Percentiles rank a stretch among this genome's conserved stretches.
Evolutionary conservation across 1,140 invertebrate species (phyloP).

Genomic region (Rhyzopertha dominica): DNA sequence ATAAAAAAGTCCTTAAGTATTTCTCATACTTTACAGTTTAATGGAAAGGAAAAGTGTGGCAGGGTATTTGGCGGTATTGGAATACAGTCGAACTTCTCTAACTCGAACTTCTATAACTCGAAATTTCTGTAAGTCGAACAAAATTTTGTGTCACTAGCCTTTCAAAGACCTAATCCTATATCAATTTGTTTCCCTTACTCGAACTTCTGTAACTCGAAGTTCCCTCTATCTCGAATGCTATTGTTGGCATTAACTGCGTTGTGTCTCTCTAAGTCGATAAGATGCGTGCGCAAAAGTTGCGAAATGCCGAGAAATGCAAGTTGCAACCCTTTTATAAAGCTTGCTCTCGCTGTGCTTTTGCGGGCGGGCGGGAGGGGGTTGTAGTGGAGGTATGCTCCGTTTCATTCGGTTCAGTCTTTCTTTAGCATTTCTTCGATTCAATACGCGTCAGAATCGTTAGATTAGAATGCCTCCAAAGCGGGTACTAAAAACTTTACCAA

Average conservation of each 20-base stretch:
- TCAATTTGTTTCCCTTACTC: no score
- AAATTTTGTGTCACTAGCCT: conserved; percentile 6
- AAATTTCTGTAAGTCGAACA: conserved; percentile 1
- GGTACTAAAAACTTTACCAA: conserved; percentile 20
- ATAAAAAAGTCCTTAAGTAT: no score
- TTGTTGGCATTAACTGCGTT: no score
- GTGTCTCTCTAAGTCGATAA: not conserved
- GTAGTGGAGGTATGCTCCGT: not conserved
- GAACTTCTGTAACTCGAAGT: conserved; percentile 11
- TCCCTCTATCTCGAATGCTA: conserved; percentile 10
- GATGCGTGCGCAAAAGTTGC: not conserved
- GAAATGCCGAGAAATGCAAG: not conserved
- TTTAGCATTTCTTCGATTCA: not conserved
- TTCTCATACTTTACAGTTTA: no score
- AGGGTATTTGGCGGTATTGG: no score
- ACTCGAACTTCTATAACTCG: no score
- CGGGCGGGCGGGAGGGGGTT: not conserved
- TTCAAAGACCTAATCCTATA: not conserved
- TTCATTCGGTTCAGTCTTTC: not conserved
- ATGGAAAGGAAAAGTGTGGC: no score
- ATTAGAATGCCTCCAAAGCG: conserved; percentile 20
- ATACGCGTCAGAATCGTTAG: not conserved
- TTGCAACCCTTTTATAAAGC: not conserved
- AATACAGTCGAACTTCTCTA: conserved; percentile 4
- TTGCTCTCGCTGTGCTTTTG: conserved; percentile 2